Conservation (phyloP, 2,797 vertebrate species). For the Cuniculus paca region DNA sequence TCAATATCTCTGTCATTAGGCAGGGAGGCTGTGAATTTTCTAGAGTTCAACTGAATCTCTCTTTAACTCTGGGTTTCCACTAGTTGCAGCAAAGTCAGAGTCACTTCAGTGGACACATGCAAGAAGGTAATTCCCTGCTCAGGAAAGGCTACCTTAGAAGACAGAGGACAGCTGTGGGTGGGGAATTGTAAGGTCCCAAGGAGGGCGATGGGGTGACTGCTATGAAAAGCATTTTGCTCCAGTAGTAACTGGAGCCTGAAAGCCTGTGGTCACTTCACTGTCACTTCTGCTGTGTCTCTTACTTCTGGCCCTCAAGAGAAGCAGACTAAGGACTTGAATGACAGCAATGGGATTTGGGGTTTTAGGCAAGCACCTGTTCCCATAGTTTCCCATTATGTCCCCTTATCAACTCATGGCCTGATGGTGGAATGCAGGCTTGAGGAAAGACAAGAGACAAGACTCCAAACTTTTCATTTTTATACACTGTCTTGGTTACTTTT, state of each 20-base stretch:
- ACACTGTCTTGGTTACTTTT: no score
- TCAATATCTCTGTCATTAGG: background rate
- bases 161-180: no score
- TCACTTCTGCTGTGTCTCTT: constrained; percentile 9
- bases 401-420: background rate
- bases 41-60: constrained; percentile 6
- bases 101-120: background rate
- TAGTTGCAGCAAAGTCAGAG: background rate
- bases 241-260: background rate
- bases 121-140: background rate
- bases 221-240: accelerated
- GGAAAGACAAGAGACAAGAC: background rate
- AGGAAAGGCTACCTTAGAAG: background rate
- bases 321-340: background rate
- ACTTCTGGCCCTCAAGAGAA: constrained; percentile 2
- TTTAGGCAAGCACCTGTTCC: background rate
- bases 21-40: background rate
- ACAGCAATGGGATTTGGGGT: background rate
- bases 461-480: background rate
- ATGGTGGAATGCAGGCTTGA: background rate
- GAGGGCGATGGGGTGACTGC: background rate
- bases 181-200: background rate
- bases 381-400: background rate
- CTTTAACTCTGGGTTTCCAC: background rate
- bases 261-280: background rate